Conservation (phyloP, 2,113 vertebrate species). For the Theristicus caerulescens region DNA sequence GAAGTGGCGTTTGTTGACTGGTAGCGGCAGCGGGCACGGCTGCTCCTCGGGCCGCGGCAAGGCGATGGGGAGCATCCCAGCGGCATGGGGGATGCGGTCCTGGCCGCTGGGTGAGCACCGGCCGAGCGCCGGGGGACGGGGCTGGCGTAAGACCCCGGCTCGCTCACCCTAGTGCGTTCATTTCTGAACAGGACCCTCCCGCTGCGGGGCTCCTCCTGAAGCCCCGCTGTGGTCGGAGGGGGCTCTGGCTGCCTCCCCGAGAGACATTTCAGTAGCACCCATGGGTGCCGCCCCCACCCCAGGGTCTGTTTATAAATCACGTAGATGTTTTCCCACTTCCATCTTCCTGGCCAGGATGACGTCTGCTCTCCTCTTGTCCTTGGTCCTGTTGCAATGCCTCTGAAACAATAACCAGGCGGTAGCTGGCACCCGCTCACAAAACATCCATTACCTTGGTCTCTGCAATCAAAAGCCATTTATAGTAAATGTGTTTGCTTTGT, state of each 20-base stretch:
- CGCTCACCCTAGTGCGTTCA: background rate
- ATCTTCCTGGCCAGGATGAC: background rate
- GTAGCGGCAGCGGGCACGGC: background rate
- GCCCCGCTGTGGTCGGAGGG: accelerated
- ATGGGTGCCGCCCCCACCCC: background rate
- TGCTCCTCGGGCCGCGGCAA: background rate
- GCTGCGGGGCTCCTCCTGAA: background rate
- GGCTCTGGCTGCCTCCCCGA: background rate
- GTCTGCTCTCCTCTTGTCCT: background rate
- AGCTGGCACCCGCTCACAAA: background rate
- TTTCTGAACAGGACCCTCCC: background rate
- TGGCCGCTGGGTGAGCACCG: accelerated
- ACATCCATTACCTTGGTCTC: background rate
- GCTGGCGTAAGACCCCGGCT: background rate
- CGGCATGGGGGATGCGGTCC: accelerated
- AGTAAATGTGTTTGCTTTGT: constrained; percentile 65
- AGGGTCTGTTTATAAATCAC: background rate
- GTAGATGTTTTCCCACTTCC: background rate
- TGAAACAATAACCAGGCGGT: background rate
- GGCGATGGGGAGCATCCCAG: background rate
- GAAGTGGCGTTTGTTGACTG: background rate
- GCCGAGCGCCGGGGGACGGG: no score
- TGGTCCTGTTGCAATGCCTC: background rate
- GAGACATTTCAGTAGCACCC: background rate
- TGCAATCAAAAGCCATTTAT: constrained; percentile 49